These are phyloP conservation scores for Rana temporaria DNA, from an alignment of 2,113 vertebrate species.

Conservation along the genomic window DNA sequence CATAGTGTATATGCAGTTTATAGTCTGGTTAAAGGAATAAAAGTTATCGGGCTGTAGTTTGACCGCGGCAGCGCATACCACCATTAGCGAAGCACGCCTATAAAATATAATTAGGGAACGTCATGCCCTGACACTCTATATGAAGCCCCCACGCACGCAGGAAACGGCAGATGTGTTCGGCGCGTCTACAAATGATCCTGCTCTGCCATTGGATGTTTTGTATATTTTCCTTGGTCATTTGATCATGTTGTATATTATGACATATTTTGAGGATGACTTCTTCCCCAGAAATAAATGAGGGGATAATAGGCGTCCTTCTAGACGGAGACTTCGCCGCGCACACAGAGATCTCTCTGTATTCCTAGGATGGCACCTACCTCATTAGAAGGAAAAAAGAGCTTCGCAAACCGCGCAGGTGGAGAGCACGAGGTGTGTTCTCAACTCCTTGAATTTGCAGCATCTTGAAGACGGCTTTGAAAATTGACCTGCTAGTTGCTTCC, in stretches of 20 bases:
- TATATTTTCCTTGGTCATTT: slow-evolving; percentile 2
- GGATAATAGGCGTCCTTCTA: neutral
- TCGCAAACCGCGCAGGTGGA: slow-evolving; percentile 4
- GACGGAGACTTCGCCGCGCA: neutral
- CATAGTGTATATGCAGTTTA: too few relatives aligned
- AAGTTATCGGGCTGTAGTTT: too few relatives aligned
- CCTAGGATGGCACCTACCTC: neutral
- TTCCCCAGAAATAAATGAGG: neutral
- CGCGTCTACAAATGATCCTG: neutral
- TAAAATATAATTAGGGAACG: too few relatives aligned
- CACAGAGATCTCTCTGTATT: slow-evolving; percentile 11
- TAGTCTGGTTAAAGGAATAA: too few relatives aligned
- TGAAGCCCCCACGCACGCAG: neutral
- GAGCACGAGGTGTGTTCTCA: neutral
- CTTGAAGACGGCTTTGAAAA: slow-evolving; percentile 26
- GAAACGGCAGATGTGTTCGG: neutral
- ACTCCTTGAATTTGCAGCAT: neutral
- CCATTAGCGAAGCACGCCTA: too few relatives aligned
- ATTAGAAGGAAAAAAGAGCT: neutral
- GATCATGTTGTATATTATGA: slow-evolving; percentile 2
- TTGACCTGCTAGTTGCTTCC: slow-evolving; percentile 43
- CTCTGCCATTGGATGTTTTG: neutral
- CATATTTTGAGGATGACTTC: neutral
- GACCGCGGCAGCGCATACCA: too few relatives aligned
- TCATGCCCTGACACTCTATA: too few relatives aligned